phyloP scores from a whole-genome alignment of 2,113 vertebrate genomes.

The Saguinus imperator region DNA sequence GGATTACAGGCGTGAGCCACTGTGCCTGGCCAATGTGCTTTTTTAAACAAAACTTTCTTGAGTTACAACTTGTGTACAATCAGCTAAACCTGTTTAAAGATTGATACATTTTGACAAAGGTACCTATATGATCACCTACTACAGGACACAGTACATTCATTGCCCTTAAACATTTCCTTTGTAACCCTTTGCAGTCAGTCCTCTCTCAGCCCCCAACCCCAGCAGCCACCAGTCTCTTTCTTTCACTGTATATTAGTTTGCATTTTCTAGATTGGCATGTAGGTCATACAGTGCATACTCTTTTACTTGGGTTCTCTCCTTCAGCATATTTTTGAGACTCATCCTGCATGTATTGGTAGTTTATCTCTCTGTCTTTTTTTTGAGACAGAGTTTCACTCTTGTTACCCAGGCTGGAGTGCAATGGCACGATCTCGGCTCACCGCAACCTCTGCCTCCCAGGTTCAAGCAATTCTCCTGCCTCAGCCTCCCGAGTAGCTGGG shows the following conservation, averaged over 20 bases:
- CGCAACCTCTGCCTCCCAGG: too few species aligned
- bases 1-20: too few species aligned
- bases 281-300: accelerated
- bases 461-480: too few species aligned
- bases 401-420: too few species aligned
- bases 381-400: too few species aligned
- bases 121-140: background rate
- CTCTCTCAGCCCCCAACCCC: background rate
- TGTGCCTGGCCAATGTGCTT: too few species aligned
- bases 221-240: background rate
- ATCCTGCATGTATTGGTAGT: background rate
- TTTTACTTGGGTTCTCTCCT: background rate
- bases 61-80: background rate
- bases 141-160: background rate
- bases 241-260: background rate
- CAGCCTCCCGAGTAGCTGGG: too few species aligned
- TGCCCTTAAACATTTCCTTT: background rate
- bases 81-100: background rate
- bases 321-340: background rate
- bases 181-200: background rate
- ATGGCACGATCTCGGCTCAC: too few species aligned
- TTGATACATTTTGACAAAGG: background rate
- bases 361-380: background rate
- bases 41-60: background rate
- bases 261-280: background rate